Evolutionary conservation across 2,888 invertebrate genomes (phyloP).

Genomic region (Nebria salina): DNA sequence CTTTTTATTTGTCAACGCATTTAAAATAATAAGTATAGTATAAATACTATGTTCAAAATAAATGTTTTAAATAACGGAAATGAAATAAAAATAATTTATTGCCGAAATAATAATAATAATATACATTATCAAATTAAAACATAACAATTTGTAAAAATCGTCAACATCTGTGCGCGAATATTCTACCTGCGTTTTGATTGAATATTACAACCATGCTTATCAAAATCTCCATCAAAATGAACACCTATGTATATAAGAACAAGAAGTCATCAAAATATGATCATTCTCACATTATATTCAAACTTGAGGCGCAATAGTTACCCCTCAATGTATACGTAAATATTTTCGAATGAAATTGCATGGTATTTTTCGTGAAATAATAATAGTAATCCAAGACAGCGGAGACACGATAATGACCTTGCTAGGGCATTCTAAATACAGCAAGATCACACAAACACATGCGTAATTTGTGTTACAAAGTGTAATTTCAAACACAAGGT

Average conservation of each 20-base stretch:
- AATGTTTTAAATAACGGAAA: background rate
- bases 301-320: background rate
- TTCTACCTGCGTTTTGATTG: background rate
- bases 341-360: slow-evolving; percentile 47
- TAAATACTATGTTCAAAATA: too few relatives aligned
- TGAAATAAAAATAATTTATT: background rate
- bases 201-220: background rate
- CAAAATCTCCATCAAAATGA: background rate
- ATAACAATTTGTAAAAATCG: background rate
- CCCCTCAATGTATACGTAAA: slow-evolving; percentile 25
- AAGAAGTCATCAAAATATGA: background rate
- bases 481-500: slow-evolving; percentile 29
- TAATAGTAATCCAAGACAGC: slow-evolving; percentile 39
- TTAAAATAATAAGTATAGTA: too few relatives aligned
- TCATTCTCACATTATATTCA: background rate
- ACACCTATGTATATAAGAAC: background rate
- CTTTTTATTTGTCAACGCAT: too few relatives aligned
- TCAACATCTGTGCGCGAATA: background rate
- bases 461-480: slow-evolving; percentile 6
- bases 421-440: slow-evolving; percentile 19
- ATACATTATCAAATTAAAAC: background rate
- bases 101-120: background rate
- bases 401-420: slow-evolving; percentile 44
- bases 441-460: slow-evolving; percentile 2
- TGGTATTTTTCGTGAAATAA: slow-evolving; percentile 36